Conservation (phyloP, 2,113 vertebrate genomes). For the Potamarius usumacintae region DNA sequence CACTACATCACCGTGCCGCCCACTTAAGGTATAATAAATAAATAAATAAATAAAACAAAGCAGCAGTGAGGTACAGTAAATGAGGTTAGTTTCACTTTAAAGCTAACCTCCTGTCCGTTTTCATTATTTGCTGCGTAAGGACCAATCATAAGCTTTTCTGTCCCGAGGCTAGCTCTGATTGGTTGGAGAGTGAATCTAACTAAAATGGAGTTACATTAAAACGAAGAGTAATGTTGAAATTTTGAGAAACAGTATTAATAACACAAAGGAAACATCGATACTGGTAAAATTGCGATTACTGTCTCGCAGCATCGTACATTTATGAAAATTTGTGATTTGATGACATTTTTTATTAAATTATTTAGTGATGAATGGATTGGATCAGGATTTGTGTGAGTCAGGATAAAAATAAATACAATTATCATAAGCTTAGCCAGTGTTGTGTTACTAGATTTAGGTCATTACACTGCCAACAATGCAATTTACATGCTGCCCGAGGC, state of each 20-base stretch:
- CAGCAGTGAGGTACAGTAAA: not conserved
- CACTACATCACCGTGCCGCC: too few species aligned
- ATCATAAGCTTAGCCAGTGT: not conserved
- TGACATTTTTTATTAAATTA: not conserved
- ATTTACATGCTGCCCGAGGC: not conserved
- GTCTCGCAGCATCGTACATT: not conserved
- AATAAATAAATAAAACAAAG: not conserved
- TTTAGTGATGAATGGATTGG: not conserved
- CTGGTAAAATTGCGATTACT: not conserved
- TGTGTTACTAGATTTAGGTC: not conserved
- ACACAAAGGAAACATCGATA: not conserved
- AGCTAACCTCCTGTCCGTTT: not conserved
- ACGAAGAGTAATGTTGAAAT: not conserved
- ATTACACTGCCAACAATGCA: not conserved
- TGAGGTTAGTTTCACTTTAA: not conserved
- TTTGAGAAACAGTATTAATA: not conserved
- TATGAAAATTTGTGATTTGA: not conserved
- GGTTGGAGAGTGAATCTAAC: not conserved
- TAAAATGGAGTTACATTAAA: not conserved
- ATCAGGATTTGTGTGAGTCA: not conserved
- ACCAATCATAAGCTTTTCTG: not conserved
- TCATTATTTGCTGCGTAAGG: not conserved
- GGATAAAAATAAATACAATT: not conserved
- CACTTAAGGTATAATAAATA: too few species aligned
- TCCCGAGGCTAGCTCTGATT: not conserved